phyloP scores from a whole-genome alignment of 1,140 invertebrate genomes.

The Zaprionus ornatus region DNA sequence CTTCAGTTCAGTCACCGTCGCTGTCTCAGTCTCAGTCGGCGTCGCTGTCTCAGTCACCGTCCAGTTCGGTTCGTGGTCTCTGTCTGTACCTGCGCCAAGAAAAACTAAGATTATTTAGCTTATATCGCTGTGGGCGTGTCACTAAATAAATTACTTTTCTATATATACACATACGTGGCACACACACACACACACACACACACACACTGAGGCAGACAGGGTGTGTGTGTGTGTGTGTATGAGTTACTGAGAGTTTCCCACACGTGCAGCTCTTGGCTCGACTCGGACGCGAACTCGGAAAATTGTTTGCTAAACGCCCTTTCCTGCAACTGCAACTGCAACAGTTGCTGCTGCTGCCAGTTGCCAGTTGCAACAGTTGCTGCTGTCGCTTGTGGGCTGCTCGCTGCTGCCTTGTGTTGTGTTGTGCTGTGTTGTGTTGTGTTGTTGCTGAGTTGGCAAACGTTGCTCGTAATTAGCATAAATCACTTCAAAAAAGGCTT shows the following conservation, averaged over 20 bases:
- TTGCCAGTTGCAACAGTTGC: conserved; percentile 40
- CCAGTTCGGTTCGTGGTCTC: background rate
- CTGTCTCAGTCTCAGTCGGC: conserved; percentile 23
- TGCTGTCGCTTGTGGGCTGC: conserved; percentile 43
- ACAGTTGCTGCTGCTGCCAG: conserved; percentile 43
- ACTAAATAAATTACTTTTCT: conserved; percentile 83
- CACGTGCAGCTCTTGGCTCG: conserved; percentile 40
- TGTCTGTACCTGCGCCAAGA: conserved; percentile 39
- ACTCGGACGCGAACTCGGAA: conserved; percentile 43
- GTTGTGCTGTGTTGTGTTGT: conserved; percentile 44
- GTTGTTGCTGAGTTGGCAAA: conserved; percentile 35
- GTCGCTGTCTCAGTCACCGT: conserved; percentile 6
- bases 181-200: conserved; percentile 11
- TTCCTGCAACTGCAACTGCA: conserved; percentile 53
- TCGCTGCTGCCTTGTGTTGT: conserved; percentile 6
- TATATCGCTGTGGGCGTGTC: conserved; percentile 74
- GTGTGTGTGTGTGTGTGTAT: conserved; percentile 12
- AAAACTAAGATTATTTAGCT: conserved; percentile 70
- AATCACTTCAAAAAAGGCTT: conserved; percentile 82
- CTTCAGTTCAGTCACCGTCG: conserved; percentile 30
- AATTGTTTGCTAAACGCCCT: conserved; percentile 80
- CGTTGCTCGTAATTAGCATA: conserved; percentile 80
- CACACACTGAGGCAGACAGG: conserved; percentile 8
- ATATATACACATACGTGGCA: conserved; percentile 48
- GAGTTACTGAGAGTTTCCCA: conserved; percentile 51